These are phyloP conservation scores for Cotesia chilonis DNA, from an alignment of 1,140 invertebrate genomes.

Conservation along the genomic window DNA sequence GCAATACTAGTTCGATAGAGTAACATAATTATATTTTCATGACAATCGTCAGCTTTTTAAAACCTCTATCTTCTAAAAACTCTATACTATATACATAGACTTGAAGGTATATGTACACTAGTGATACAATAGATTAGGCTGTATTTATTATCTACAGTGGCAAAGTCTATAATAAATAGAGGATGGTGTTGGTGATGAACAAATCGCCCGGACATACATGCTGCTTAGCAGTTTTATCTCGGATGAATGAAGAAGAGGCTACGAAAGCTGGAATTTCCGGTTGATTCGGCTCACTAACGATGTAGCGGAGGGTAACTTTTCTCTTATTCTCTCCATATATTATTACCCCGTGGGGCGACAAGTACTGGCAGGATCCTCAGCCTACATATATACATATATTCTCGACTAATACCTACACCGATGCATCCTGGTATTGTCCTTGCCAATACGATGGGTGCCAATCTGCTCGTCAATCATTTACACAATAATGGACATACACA, in stretches of 20 bases:
- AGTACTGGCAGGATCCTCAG: conserved; percentile 2
- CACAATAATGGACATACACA: conserved; percentile 63
- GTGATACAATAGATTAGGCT: too few relatives aligned
- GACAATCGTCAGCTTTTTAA: conserved; percentile 49
- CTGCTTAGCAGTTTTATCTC: conserved; percentile 41
- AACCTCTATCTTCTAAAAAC: too few relatives aligned
- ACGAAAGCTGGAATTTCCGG: conserved; percentile 67
- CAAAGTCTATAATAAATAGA: conserved; percentile 29
- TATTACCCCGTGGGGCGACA: conserved; percentile 19
- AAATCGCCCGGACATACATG: conserved; percentile 40
- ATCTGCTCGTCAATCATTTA: conserved; percentile 54
- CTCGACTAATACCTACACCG: conserved; percentile 12
- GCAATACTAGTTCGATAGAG: conserved; percentile 3
- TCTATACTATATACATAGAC: background rate
- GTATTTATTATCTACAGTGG: background rate
- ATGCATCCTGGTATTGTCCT: conserved; percentile 49
- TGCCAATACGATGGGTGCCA: conserved; percentile 44
- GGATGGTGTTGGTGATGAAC: conserved; percentile 25
- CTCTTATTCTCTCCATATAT: conserved; percentile 22
- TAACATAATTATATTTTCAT: conserved; percentile 52
- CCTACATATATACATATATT: conserved; percentile 8
- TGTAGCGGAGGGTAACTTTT: conserved; percentile 54
- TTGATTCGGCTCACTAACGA: conserved; percentile 67
- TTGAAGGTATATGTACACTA: conserved; percentile 20
- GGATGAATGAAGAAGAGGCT: conserved; percentile 57